Evolutionary conservation across 2,797 vertebrate genomes (phyloP), one percentile per base, ranked within the genome.

Genomic region (Oryzias dopingdopingensis): DNA sequence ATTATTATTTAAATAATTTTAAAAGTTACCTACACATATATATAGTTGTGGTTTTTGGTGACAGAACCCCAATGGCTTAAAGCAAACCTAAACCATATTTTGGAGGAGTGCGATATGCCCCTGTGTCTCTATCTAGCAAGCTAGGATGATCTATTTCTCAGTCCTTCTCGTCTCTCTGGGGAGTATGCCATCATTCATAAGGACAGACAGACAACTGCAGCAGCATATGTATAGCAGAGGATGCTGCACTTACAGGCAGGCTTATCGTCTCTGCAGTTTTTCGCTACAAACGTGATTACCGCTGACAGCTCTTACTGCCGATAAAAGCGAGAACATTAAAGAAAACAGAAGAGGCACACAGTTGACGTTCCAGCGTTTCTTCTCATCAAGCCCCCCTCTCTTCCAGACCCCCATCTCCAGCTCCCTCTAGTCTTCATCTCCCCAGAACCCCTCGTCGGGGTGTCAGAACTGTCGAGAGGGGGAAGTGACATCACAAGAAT

Each of bases 321-420:
- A 91, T 92, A 90, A 92, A 91, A 91, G 90, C 50, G 22, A 62
- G 55, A 73, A 89, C 87, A 90, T 91, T 91, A 90, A 91, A 93
- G 90, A 90, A 90, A 91, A 91, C 88, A 89, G 86, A 83, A 76
- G 80, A 80, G 85, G 68, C 24, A 53, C 52, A 17, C 75, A 77
- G 76, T 77, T 77, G 51, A 77, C 66, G 67, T 77, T 70, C 78
- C 74, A 80, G 64, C 76, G 77, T 85, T 85, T 79, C 81, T 86
- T 86, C 79, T 88, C 84, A 75, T 88, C 83, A 78, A 68, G 32
- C 54, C 45, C 69, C 4, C 56, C 45, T 14, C 52, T n/a, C 4
- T 55, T 46, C 8, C 40, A 18, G 15, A 42, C 22, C 52, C 20
- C 76, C 63, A 63, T 62, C 77, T 68, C 69, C 62, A 60, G 55